A percentile compares a stretch with the other conserved stretches of the same genome.
These are phyloP conservation scores for Brachionus plicatilis DNA, from an alignment of 1,140 invertebrate genomes.

Conservation along the genomic window DNA sequence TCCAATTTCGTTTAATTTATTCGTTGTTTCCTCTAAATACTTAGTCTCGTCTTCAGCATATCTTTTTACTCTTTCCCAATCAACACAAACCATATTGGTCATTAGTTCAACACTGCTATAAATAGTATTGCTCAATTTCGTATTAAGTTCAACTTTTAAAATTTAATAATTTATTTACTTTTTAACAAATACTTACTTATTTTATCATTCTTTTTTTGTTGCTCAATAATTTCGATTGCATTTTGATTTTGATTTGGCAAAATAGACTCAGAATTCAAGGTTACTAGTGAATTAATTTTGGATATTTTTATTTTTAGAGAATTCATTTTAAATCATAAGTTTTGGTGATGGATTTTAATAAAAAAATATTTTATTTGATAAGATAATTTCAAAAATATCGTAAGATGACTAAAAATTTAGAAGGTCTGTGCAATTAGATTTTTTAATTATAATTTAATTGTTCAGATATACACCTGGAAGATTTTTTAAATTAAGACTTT, in stretches of 20 bases:
- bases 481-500: too few species aligned
- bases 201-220: neutral
- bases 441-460: neutral
- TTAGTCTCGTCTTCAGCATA: neutral
- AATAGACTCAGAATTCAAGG: neutral
- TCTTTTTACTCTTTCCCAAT: conserved; percentile 9
- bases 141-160: neutral
- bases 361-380: neutral
- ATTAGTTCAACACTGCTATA: conserved; percentile 9
- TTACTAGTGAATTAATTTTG: neutral
- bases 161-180: too few species aligned
- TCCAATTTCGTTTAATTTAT: conserved; percentile 18
- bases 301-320: neutral
- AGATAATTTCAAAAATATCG: neutral
- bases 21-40: neutral
- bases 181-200: neutral
- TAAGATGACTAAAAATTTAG: neutral
- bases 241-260: neutral
- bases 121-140: neutral
- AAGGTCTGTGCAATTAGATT: neutral
- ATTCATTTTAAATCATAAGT: neutral
- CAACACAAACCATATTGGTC: neutral
- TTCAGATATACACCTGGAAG: neutral
- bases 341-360: neutral
- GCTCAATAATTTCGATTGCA: neutral